These are phyloP conservation scores for Stenodera caucasica DNA, from an alignment of 2,888 invertebrate genomes.

Conservation along the genomic window DNA sequence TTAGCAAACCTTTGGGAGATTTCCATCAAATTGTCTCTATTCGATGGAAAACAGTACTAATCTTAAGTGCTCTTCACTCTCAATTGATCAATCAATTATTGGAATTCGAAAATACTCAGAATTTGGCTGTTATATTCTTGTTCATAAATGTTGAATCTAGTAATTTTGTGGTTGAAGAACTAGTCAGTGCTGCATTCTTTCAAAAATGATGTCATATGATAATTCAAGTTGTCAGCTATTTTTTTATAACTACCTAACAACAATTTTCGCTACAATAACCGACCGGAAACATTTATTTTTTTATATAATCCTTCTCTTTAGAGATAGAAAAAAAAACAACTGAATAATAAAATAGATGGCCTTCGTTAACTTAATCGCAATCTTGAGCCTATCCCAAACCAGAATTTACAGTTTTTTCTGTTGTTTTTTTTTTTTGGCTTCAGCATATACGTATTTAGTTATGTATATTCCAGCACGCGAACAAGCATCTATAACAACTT, in stretches of 20 bases:
- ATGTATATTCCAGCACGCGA: slow-evolving; percentile 21
- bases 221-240: neutral
- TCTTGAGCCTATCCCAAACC: slow-evolving; percentile 27
- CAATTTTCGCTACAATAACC: neutral
- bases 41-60: too few species aligned
- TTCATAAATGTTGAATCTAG: neutral
- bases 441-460: neutral
- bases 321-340: neutral
- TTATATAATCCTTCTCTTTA: slow-evolving; percentile 16
- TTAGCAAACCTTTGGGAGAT: too few species aligned
- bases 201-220: slow-evolving; percentile 22
- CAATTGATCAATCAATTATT: too few species aligned
- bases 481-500: slow-evolving; percentile 18
- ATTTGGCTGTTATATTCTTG: too few species aligned
- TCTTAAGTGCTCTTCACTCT: too few species aligned
- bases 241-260: too few species aligned
- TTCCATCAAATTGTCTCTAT: too few species aligned
- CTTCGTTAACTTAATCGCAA: slow-evolving; percentile 25
- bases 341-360: slow-evolving; percentile 24
- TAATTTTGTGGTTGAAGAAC: slow-evolving; percentile 15
- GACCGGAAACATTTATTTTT: slow-evolving; percentile 29
- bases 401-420: slow-evolving; percentile 23
- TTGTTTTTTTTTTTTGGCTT: neutral
- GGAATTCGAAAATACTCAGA: too few species aligned
- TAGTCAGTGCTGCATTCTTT: too few species aligned